Base-by-base conservation (phyloP, 2,113 vertebrate genomes). In the Danionella cerebrum region DNA sequence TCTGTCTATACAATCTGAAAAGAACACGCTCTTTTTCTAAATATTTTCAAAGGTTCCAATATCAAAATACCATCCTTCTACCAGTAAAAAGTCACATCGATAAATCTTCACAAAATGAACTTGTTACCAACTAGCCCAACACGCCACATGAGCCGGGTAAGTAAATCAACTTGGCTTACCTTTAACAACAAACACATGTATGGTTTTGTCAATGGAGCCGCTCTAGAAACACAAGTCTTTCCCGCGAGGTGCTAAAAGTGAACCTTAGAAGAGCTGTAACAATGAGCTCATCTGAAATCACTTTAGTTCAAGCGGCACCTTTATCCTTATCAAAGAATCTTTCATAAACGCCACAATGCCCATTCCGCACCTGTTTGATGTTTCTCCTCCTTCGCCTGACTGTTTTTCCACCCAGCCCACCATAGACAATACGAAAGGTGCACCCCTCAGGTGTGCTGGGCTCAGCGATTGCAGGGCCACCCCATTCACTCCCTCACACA, bases 401-500 rank as follows among this genome's bases (percentile, higher is more conserved):
- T 89, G 83, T 78, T 90, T 88, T 91, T 91, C 86, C 83, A 84
- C 88, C 90, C 86, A 67, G 73, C 63, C 89, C 88, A 79, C 73
- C 77, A 69, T 29, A 86, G 86, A 90, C 91, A 91, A 92, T 92
- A 89, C 87, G 74, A 83, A 91, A 86, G 79, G 89, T 88, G 84
- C 88, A 90, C 88, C 88, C 90, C 73, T 75, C 73, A 75, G 73
- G 73, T 75, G 73, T 71, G 63, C 55, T 63, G 63, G 71, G 77
- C 85, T 86, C 90, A 87, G 84, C 86, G 85, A 89, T 84, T 82
- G 59, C 83, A 90, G 92, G 89, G 81, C 86, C 70, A 83, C 84
- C 87, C 84, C 86, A 90, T 90, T 90, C 87, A 85, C 85, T 84
- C 85, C 88, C 89, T 91, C 90, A 91, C 89, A 93, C 83, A 81